Evolutionary conservation across 2,113 vertebrate species (phyloP).

Genomic region (Scomber scombrus): DNA sequence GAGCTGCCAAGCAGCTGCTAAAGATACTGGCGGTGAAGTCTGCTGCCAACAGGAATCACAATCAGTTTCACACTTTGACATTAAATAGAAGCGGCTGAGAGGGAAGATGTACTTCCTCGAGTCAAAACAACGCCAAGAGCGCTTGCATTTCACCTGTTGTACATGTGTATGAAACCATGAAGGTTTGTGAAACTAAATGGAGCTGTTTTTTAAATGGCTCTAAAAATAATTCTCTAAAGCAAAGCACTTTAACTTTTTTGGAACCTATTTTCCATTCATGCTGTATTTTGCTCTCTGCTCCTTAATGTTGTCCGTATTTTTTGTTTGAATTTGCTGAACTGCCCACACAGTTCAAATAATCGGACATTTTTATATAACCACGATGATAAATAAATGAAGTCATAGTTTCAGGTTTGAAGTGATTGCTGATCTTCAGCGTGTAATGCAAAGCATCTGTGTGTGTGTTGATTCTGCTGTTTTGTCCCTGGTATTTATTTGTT

Average conservation of each 20-base stretch:
- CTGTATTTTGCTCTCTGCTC: neutral
- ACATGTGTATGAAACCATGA: slow-evolving; percentile 19
- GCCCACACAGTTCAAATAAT: neutral
- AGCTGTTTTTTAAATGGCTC: neutral
- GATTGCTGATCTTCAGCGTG: slow-evolving; percentile 1
- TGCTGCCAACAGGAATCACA: slow-evolving; percentile 59
- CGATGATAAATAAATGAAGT: neutral
- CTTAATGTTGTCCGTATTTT: no score
- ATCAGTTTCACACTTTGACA: slow-evolving; percentile 53
- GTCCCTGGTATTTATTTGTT: no score
- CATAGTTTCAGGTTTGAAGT: neutral
- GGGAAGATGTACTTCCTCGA: slow-evolving; percentile 34
- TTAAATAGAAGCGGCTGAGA: slow-evolving; percentile 62
- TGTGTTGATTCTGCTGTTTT: no score
- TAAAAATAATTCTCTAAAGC: neutral
- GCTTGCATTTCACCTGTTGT: slow-evolving; percentile 29
- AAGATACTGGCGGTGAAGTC: slow-evolving; percentile 48
- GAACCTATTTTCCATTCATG: neutral
- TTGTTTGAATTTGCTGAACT: no score
- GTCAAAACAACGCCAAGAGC: slow-evolving; percentile 33
- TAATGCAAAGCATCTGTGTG: slow-evolving; percentile 14
- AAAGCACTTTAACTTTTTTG: no score
- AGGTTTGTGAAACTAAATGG: neutral
- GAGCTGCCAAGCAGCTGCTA: slow-evolving; percentile 74
- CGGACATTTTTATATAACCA: neutral